Percentiles rank a stretch among this genome's conserved stretches.
Conservation (phyloP, 2,797 vertebrate species). For the Mionectes olivaceus region DNA sequence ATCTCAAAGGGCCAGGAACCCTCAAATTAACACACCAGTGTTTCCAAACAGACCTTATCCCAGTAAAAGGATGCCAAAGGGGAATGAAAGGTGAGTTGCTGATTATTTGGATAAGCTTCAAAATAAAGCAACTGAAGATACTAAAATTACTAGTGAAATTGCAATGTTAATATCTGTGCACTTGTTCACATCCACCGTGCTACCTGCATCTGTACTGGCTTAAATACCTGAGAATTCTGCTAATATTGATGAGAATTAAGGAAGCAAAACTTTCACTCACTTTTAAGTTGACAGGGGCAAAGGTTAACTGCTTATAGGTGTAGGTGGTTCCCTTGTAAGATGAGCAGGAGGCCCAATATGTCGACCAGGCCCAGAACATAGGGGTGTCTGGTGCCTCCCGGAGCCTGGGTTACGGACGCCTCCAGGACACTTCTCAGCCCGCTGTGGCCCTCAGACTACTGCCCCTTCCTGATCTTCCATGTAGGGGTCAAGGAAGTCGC, state of each 20-base stretch:
- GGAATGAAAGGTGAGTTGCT: background rate
- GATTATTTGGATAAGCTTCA: background rate
- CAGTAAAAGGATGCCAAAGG: background rate
- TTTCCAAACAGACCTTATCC: background rate
- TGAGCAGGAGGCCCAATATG: background rate
- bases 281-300: background rate
- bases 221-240: background rate
- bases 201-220: background rate
- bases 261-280: background rate
- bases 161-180: background rate
- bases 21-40: background rate
- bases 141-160: background rate
- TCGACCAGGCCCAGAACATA: background rate
- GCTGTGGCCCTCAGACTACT: accelerated
- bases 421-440: background rate
- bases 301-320: background rate
- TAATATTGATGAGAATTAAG: background rate
- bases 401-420: accelerated
- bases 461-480: accelerated
- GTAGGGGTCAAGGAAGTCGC: accelerated
- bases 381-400: background rate
- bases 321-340: accelerated
- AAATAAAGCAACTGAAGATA: background rate
- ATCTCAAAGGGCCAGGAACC: background rate
- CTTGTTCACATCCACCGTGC: background rate